Percentiles rank a stretch among this genome's conserved stretches.
Evolutionary conservation across 2,113 vertebrate species (phyloP).

Genomic region (Campylomormyrus tamandua): DNA sequence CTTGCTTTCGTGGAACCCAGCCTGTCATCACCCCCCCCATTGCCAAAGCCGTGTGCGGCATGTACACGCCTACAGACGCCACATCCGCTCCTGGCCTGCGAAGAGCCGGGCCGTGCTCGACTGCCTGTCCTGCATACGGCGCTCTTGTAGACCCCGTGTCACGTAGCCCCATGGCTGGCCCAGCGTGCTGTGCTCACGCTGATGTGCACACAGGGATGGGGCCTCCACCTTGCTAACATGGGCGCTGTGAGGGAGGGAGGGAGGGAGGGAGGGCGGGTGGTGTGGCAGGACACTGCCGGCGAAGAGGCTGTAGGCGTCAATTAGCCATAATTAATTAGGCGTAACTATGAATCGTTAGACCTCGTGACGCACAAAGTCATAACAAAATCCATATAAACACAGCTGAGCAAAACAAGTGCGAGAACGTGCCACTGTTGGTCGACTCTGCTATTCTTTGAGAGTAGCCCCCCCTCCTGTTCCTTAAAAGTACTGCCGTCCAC

Average conservation of each 20-base stretch:
- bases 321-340: not conserved
- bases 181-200: not conserved
- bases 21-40: not conserved
- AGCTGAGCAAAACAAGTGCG: not conserved
- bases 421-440: not conserved
- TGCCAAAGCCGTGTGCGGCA: not conserved
- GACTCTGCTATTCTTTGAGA: slow-evolving; percentile 4
- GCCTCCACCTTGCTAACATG: not conserved
- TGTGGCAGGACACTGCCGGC: not conserved
- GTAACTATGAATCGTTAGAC: slow-evolving; percentile 2
- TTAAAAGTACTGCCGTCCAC: not conserved
- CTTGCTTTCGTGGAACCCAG: slow-evolving; percentile 51
- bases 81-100: not conserved
- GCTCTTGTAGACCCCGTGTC: not conserved
- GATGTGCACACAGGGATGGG: not conserved
- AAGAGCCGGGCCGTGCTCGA: not conserved
- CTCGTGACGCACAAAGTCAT: not conserved
- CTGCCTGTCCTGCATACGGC: not conserved
- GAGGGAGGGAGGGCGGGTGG: not conserved
- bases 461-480: slow-evolving; percentile 16
- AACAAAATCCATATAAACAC: not conserved
- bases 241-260: not conserved
- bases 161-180: not conserved
- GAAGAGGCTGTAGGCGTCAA: not conserved
- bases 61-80: not conserved